Evolutionary conservation across 1,140 invertebrate species (phyloP).

Genomic region (Bombus polaris): DNA sequence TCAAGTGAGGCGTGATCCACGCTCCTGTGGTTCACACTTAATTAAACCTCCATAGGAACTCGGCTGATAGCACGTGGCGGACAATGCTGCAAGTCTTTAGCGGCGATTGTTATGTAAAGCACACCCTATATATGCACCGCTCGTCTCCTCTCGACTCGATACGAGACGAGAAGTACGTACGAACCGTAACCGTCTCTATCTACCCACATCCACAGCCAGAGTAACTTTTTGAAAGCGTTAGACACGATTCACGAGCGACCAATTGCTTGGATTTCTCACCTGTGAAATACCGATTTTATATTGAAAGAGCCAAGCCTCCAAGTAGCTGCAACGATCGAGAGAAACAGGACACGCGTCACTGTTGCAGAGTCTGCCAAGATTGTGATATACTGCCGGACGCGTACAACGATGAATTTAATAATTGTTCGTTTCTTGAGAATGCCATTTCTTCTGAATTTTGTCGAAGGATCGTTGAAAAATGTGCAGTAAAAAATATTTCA

Average conservation of each 20-base stretch:
- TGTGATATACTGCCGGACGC: no score
- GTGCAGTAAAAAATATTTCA: accelerated
- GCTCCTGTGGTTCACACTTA: constrained; percentile 83
- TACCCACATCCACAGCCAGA: constrained; percentile 21
- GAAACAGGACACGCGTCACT: background rate
- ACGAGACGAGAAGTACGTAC: constrained; percentile 68
- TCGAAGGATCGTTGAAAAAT: no score
- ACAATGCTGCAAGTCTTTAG: constrained; percentile 83
- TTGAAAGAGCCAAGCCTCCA: background rate
- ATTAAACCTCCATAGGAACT: constrained; percentile 81
- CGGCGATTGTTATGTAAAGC: constrained; percentile 83
- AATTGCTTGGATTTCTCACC: background rate
- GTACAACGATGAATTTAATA: no score
- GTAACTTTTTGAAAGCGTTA: constrained; percentile 64
- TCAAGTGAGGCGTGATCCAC: constrained; percentile 81
- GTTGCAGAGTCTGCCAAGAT: background rate
- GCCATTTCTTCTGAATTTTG: no score
- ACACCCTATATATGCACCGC: constrained; percentile 78
- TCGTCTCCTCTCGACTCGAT: constrained; percentile 73
- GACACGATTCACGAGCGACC: constrained; percentile 39
- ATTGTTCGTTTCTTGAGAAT: no score
- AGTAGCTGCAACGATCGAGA: background rate
- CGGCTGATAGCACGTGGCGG: constrained; percentile 79
- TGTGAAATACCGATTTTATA: constrained; percentile 10
- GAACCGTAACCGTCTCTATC: constrained; percentile 26